These are phyloP conservation scores for Poeciliopsis gracilis DNA, from an alignment of 2,797 vertebrate species.

Conservation along the genomic window DNA sequence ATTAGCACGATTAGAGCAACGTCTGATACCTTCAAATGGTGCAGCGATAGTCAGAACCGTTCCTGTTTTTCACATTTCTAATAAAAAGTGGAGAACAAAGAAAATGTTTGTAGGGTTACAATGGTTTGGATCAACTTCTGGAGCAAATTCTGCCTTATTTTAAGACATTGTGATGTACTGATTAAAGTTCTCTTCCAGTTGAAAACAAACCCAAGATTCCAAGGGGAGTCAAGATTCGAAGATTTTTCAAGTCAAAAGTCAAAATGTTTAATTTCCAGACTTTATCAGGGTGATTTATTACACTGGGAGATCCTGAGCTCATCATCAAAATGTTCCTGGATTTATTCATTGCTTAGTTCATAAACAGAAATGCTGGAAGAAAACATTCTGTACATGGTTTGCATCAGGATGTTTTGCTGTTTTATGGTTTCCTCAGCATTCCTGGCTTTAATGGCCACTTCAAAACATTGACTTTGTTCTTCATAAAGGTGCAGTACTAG, in stretches of 20 bases:
- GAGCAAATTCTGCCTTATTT: not conserved
- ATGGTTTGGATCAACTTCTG: not conserved
- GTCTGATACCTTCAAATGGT: slow-evolving; percentile 9
- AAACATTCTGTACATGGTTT: not conserved
- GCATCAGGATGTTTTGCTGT: not conserved
- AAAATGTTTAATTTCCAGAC: not conserved
- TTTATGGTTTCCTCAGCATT: not conserved
- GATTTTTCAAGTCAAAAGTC: not conserved
- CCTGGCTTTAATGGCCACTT: not conserved
- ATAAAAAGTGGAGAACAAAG: not conserved
- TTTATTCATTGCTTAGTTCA: not conserved
- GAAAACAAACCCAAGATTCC: not conserved
- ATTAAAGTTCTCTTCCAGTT: not conserved
- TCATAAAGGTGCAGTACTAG: too few species aligned
- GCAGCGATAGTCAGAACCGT: not conserved
- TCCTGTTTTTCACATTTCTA: not conserved
- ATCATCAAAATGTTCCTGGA: not conserved
- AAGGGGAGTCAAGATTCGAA: not conserved
- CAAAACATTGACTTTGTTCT: too few species aligned
- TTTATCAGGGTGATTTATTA: not conserved
- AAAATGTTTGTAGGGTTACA: not conserved
- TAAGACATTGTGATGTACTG: not conserved
- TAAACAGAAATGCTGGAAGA: not conserved
- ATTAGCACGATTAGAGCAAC: not conserved
- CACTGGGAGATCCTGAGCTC: not conserved